Conservation (phyloP, 2,113 vertebrate genomes). For the Agapornis roseicollis region DNA sequence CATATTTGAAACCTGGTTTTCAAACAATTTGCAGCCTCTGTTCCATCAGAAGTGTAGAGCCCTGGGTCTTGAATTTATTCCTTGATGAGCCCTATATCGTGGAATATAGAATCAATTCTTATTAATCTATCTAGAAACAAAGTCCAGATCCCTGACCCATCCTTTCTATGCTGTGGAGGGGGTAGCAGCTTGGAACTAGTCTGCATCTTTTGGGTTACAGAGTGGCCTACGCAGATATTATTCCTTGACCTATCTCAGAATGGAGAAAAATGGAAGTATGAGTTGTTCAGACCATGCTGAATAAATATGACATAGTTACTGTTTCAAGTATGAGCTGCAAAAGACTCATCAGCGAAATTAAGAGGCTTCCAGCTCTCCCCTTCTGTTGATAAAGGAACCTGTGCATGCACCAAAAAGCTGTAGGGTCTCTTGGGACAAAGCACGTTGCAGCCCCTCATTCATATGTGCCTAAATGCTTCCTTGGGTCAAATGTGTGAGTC, state of each 20-base stretch:
- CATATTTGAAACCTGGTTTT: neutral
- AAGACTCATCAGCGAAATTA: neutral
- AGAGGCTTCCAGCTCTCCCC: neutral
- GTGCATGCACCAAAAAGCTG: neutral
- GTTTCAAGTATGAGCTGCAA: neutral
- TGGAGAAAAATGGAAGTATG: neutral
- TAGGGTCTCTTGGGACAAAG: neutral
- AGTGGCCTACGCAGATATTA: neutral
- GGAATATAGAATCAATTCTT: neutral
- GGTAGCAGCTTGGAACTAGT: neutral
- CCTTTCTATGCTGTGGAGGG: neutral
- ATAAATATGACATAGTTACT: neutral
- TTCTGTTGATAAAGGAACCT: accelerated
- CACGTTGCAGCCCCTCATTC: neutral
- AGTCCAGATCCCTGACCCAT: neutral
- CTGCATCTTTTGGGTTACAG: neutral
- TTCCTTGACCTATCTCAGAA: neutral
- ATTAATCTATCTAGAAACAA: neutral
- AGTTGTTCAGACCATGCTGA: neutral
- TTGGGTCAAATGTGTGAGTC: accelerated
- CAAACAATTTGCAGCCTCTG: neutral
- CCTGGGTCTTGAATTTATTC: accelerated
- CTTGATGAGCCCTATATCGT: neutral
- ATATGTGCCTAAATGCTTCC: neutral
- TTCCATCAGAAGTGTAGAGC: neutral